Evolutionary conservation across 2,888 invertebrate species (phyloP), one percentile per base, ranked within the genome.

Genomic region (Unio delphinus): DNA sequence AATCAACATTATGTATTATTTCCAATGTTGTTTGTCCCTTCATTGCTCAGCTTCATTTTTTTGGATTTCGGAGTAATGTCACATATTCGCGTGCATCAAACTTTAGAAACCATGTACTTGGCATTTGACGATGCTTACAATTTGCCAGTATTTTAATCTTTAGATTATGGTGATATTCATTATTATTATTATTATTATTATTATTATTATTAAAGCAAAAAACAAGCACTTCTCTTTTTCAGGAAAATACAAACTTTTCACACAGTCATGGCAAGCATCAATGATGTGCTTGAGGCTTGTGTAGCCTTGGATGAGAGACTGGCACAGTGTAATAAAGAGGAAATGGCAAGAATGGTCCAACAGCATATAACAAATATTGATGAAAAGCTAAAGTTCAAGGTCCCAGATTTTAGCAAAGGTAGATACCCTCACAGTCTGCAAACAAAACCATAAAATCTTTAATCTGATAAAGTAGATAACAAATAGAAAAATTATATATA

Each of bases 351-450:
- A 60, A 45, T 61, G 17, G 63, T 75, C 3, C 45, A 45, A 3
- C 68, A 74, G 65, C 79, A 82, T 65, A 54, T 82, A 15, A 23
- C 67, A 15, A 28, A 65, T 11, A 62, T 79, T 26, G 73, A 72
- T 57, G 68, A 57, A 18, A 77, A 76, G 58, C 57, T 72, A 26
- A 75, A 73, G 57, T 78, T 64, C 57, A 61, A 58, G 18, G 67
- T 81, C 0, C 78, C 80, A 45, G 79, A 82, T 15, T 81, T 82
- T 74, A 63, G 59, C 55, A 64, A 71, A 67, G 80, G 82, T 82
- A 69, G 45, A 65, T 70, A 54, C 11, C 60, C 55, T 61, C 60
- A 60, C 17, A 28, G 15, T n/a, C 23, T 64, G 64, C 20, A 28
- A 66, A 20, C 1, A 20, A 23, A 23, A n/a, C 3, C 26, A 30